phyloP scores from a whole-genome alignment of 1,140 invertebrate genomes.

The Drosophila orosa region DNA sequence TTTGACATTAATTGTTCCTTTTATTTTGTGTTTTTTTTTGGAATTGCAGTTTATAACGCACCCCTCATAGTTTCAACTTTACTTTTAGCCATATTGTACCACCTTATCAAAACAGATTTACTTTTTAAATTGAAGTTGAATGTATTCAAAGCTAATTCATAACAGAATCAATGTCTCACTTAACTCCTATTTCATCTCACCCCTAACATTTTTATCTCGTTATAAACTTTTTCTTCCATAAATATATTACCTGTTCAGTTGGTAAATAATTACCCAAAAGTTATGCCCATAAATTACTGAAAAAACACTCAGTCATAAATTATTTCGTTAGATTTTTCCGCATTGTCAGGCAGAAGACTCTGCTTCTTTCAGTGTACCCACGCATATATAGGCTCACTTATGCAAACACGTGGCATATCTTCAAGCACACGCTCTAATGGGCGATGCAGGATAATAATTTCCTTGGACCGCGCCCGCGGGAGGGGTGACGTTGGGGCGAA shows the following conservation, averaged over 20 bases:
- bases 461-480: constrained; percentile 11
- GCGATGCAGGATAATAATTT: constrained; percentile 70
- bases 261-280: constrained; percentile 9
- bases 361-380: constrained; percentile 12
- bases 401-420: constrained; percentile 48
- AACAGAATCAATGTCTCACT: too few species aligned
- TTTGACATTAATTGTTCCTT: too few species aligned
- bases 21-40: too few species aligned
- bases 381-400: constrained; percentile 22
- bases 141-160: too few species aligned
- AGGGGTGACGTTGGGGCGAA: not conserved
- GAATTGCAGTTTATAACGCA: too few species aligned
- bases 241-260: not conserved
- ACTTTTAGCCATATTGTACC: too few species aligned
- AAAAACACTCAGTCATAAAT: constrained; percentile 8
- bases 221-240: not conserved
- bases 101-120: too few species aligned
- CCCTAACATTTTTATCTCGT: not conserved
- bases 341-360: not conserved
- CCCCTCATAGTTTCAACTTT: too few species aligned
- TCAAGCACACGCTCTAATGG: constrained; percentile 34
- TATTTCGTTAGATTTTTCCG: not conserved
- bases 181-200: too few species aligned
- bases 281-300: constrained; percentile 12
- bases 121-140: too few species aligned